Evolutionary conservation across 1,140 invertebrate genomes (phyloP), one percentile per base, ranked within the genome.

Genomic region (Mizuhopecten yessoensis): DNA sequence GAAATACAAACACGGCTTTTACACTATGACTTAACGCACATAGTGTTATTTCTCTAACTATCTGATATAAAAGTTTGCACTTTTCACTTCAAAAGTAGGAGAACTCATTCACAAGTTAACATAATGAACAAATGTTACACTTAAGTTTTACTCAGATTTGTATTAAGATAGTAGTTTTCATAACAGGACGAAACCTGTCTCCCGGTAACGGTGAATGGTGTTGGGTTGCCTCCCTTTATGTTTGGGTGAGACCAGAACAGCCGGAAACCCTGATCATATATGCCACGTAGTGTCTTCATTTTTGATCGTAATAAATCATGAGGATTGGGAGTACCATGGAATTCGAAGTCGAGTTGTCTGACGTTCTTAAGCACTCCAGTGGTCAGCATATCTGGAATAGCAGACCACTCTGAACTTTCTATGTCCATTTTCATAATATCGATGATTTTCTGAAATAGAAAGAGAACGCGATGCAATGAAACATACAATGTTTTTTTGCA

Each of bases 381-480:
- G 29, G 36, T 15, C 1, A 88, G 2, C 87, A 88, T 88, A 42
- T 88, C 34, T 11, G 87, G 87, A 17, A 88, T 42, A 34, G 87
- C 87, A 11, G 33, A 10, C 45, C 36, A 88, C 23, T 88, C 87
- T 39, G 87, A 88, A 15, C 33, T 33, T 88, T 88, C 87, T 42
- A 88, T 88, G 87, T 88, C 87, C 45, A 88, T 88, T 88, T 88
- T 88, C 3, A 88, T 15, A 5, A 88, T 33, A 39, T 88, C 87
- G 39, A 88, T 88, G 34, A 23, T 88, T 88, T 39, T 45, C 87
- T 88, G 34, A 34, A 88, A 88, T 1, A 29, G 0, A 11, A 39
- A 17, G 9, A 88, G 23, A 39, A 39, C 36, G 36, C 13, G 36
- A 39, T 39, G 13, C 13, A 13, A 39, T 39, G 13, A 39, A n/a